These are phyloP conservation scores for Siniperca obscura DNA, from an alignment of 2,797 vertebrate species.

Conservation along the genomic window DNA sequence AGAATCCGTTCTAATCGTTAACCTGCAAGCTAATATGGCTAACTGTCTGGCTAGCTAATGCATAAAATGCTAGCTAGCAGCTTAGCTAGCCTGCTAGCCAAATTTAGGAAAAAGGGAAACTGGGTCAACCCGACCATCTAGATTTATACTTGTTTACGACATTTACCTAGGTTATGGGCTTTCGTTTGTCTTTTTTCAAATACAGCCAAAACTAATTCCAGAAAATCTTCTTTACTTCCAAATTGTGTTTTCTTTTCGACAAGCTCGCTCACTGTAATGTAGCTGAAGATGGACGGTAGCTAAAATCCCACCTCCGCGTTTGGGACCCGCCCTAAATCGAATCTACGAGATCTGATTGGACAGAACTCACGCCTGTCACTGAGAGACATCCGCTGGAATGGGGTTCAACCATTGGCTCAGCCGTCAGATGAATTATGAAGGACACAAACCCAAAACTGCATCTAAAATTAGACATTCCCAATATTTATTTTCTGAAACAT, in stretches of 20 bases:
- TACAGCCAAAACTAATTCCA: constrained; percentile 82
- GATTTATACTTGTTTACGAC: constrained; percentile 78
- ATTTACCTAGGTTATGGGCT: constrained; percentile 84
- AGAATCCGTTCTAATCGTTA: constrained; percentile 67
- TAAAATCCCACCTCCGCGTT: constrained; percentile 80
- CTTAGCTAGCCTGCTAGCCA: constrained; percentile 76
- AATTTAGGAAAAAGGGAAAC: constrained; percentile 83
- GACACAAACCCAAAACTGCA: constrained; percentile 12
- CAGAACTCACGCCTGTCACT: constrained; percentile 30
- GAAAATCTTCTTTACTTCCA: constrained; percentile 85
- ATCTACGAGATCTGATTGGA: constrained; percentile 68
- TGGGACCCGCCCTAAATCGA: constrained; percentile 69
- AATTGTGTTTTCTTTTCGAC: constrained; percentile 86
- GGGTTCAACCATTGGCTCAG: constrained; percentile 62
- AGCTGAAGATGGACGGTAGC: constrained; percentile 89
- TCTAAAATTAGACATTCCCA: not conserved
- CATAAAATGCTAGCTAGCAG: constrained; percentile 81
- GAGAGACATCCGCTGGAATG: constrained; percentile 66
- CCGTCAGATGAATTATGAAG: constrained; percentile 46
- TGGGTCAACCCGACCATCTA: constrained; percentile 77
- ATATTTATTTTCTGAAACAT: not conserved
- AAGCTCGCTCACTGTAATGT: constrained; percentile 85
- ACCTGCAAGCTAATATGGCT: constrained; percentile 76
- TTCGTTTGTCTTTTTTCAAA: constrained; percentile 84
- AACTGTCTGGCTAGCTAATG: constrained; percentile 77